Conservation (phyloP, 2,888 invertebrate species). For the Elmis aenea region DNA sequence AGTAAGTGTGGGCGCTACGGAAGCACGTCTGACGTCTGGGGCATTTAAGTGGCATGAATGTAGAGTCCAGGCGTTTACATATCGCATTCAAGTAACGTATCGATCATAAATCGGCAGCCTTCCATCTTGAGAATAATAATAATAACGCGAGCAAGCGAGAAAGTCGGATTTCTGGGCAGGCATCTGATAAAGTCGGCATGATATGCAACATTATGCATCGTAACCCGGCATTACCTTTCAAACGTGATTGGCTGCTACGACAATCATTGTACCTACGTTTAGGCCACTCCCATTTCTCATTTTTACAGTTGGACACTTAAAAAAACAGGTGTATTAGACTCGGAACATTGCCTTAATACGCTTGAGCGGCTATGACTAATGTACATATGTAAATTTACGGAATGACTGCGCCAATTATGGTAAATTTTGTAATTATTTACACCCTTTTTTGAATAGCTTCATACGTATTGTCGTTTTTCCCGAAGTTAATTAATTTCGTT, state of each 20-base stretch:
- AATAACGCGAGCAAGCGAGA: slow-evolving; percentile 33
- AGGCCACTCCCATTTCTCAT: slow-evolving; percentile 45
- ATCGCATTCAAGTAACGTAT: slow-evolving; percentile 31
- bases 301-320: slow-evolving; percentile 36
- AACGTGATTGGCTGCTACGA: slow-evolving; percentile 46
- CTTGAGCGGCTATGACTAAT: slow-evolving; percentile 39
- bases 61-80: slow-evolving; percentile 12
- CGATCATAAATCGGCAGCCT: slow-evolving; percentile 44
- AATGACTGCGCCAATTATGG: slow-evolving; percentile 40
- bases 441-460: slow-evolving; percentile 16
- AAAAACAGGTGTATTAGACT: slow-evolving; percentile 35
- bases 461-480: no score
- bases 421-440: slow-evolving; percentile 40
- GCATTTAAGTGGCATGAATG: slow-evolving; percentile 8
- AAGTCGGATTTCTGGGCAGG: slow-evolving; percentile 31
- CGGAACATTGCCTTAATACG: slow-evolving; percentile 7
- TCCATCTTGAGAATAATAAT: slow-evolving; percentile 46
- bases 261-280: slow-evolving; percentile 44
- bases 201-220: slow-evolving; percentile 45
- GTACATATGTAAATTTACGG: slow-evolving; percentile 41
- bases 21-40: slow-evolving; percentile 9
- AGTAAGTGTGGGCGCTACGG: slow-evolving; percentile 13
- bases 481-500: no score
- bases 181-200: slow-evolving; percentile 40
- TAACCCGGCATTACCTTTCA: slow-evolving; percentile 46